Evolutionary conservation across 2,113 vertebrate species (phyloP).

Genomic region (Cryptomyrus ogoouensis): DNA sequence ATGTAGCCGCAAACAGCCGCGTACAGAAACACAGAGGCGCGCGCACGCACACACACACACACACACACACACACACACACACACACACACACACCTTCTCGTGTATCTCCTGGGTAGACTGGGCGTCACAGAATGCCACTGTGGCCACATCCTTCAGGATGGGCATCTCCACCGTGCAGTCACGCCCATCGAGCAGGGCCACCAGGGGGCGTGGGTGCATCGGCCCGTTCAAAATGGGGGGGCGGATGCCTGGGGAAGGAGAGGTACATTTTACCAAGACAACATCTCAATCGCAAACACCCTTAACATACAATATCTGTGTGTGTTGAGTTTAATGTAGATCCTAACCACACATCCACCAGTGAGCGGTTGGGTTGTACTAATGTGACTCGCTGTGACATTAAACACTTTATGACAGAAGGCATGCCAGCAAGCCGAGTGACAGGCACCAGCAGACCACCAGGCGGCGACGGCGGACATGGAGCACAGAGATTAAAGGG

Average conservation of each 20-base stretch:
- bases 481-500: neutral
- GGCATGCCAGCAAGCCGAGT: neutral
- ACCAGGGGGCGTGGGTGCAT: conserved; percentile 84
- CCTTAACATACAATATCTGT: neutral
- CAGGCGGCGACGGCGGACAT: neutral
- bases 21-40: too few species aligned
- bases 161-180: conserved; percentile 88
- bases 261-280: neutral
- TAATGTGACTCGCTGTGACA: neutral
- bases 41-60: too few species aligned
- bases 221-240: conserved; percentile 80
- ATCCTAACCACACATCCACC: neutral
- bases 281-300: neutral
- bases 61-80: too few species aligned
- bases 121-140: conserved; percentile 84
- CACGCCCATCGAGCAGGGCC: conserved; percentile 79
- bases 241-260: conserved; percentile 70
- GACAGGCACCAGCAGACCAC: neutral
- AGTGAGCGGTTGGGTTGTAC: neutral
- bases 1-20: too few species aligned
- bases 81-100: conserved; percentile 66
- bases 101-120: conserved; percentile 88
- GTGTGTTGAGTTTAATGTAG: neutral
- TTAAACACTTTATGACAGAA: neutral
- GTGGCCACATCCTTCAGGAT: conserved; percentile 86